Evolutionary conservation across 2,888 invertebrate genomes (phyloP).

Genomic region (Heliconius erato): DNA sequence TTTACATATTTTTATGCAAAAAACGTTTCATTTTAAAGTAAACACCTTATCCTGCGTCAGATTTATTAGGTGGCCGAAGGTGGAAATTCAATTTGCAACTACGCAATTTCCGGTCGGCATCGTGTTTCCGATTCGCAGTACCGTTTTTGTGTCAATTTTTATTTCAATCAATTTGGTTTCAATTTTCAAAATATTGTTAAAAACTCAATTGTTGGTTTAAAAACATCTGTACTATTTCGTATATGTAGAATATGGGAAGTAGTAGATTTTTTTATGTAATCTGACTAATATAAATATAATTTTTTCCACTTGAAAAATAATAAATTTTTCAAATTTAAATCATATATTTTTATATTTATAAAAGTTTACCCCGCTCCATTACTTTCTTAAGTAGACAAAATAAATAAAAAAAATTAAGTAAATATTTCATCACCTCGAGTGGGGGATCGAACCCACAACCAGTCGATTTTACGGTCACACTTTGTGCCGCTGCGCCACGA

Average conservation of each 20-base stretch:
- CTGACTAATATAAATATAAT: too few relatives aligned
- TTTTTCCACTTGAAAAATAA: too few relatives aligned
- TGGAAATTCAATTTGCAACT: conserved; percentile 84
- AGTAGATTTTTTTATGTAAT: too few relatives aligned
- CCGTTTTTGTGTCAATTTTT: conserved; percentile 43
- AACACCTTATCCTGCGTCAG: conserved; percentile 59
- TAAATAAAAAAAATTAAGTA: too few relatives aligned
- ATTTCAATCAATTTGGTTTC: conserved; percentile 54
- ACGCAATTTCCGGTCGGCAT: conserved; percentile 80
- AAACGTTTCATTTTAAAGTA: conserved; percentile 65
- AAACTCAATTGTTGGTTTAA: not conserved
- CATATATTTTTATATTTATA: not conserved
- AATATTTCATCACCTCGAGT: too few relatives aligned
- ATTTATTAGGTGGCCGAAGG: conserved; percentile 79
- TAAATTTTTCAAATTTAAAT: not conserved
- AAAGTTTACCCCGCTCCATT: too few relatives aligned
- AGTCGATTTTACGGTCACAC: too few relatives aligned
- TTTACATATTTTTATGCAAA: conserved; percentile 52
- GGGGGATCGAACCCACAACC: too few relatives aligned
- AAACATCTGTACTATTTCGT: not conserved
- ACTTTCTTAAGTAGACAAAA: too few relatives aligned
- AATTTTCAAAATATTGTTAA: conserved; percentile 20
- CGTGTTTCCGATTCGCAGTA: conserved; percentile 68
- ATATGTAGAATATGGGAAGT: not conserved
- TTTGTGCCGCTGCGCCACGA: too few relatives aligned